Evolutionary conservation across 2,888 invertebrate species (phyloP).

Genomic region (Anarsia innoxiella): DNA sequence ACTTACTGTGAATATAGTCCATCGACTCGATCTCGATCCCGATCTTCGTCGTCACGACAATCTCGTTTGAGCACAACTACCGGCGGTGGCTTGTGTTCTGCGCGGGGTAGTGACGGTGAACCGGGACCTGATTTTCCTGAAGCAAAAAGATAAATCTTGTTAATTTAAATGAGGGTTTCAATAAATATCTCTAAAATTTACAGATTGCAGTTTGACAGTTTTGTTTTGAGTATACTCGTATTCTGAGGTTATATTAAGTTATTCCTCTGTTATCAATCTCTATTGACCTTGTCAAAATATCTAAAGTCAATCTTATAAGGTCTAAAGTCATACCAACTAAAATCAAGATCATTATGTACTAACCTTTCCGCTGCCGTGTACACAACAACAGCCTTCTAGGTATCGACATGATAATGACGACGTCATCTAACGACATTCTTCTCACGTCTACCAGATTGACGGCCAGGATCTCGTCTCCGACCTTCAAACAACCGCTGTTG

Average conservation of each 20-base stretch:
- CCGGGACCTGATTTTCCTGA: slow-evolving; percentile 70
- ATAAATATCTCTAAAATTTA: too few species aligned
- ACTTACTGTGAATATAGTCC: slow-evolving; percentile 66
- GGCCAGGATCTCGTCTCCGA: slow-evolving; percentile 98
- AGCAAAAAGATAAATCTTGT: too few species aligned
- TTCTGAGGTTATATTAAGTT: too few species aligned
- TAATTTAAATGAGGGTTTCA: too few species aligned
- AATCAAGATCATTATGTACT: too few species aligned
- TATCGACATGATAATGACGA: slow-evolving; percentile 99
- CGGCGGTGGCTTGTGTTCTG: slow-evolving; percentile 90
- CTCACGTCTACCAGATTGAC: slow-evolving; percentile 99
- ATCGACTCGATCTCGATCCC: slow-evolving; percentile 60
- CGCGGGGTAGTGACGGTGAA: slow-evolving; percentile 76
- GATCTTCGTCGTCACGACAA: slow-evolving; percentile 87
- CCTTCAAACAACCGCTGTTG: slow-evolving; percentile 97
- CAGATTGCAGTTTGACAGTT: too few species aligned
- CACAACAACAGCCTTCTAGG: slow-evolving; percentile 95
- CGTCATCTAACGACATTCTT: slow-evolving; percentile 98
- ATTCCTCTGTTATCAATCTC: too few species aligned
- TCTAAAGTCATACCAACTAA: too few species aligned
- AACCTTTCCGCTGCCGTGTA: slow-evolving; percentile 89
- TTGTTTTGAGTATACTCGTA: too few species aligned
- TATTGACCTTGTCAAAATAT: too few species aligned
- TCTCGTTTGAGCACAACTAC: slow-evolving; percentile 94
- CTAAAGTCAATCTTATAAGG: too few species aligned